Evolutionary conservation across 2,113 vertebrate species (phyloP).

Genomic region (Peromyscus californicus): DNA sequence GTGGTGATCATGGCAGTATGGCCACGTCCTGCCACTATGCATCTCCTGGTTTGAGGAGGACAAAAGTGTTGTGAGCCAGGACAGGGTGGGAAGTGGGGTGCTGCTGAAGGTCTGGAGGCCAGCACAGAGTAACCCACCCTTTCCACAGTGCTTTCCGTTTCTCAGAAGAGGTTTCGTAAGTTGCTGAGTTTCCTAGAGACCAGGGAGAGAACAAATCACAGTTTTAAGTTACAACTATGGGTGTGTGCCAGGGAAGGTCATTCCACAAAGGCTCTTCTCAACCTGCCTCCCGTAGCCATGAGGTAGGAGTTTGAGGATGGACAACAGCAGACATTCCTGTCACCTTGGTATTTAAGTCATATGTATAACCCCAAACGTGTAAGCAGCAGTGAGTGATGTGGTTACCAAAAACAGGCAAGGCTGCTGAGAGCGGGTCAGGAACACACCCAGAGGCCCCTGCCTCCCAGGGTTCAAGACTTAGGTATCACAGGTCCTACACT

Average conservation of each 20-base stretch:
- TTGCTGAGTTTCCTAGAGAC: neutral
- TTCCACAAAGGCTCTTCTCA: neutral
- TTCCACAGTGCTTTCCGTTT: neutral
- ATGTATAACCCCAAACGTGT: neutral
- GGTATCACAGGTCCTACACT: neutral
- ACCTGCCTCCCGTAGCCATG: neutral
- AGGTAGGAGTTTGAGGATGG: neutral
- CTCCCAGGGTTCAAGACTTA: neutral
- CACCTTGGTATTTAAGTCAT: neutral
- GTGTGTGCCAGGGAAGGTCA: neutral
- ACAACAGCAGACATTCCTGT: neutral
- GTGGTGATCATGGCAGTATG: conserved; percentile 70
- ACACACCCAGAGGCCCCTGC: neutral
- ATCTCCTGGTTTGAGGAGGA: accelerated
- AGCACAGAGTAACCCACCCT: neutral
- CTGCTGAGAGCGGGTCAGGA: neutral
- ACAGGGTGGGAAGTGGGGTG: neutral
- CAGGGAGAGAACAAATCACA: neutral
- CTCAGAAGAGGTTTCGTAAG: neutral
- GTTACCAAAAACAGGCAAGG: neutral
- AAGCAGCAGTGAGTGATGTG: neutral
- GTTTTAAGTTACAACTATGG: neutral
- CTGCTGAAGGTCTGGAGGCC: neutral
- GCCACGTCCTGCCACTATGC: neutral
- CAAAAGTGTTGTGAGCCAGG: accelerated